Evolutionary conservation across 1,140 invertebrate species (phyloP).

Genomic region (Lethrus apterus): DNA sequence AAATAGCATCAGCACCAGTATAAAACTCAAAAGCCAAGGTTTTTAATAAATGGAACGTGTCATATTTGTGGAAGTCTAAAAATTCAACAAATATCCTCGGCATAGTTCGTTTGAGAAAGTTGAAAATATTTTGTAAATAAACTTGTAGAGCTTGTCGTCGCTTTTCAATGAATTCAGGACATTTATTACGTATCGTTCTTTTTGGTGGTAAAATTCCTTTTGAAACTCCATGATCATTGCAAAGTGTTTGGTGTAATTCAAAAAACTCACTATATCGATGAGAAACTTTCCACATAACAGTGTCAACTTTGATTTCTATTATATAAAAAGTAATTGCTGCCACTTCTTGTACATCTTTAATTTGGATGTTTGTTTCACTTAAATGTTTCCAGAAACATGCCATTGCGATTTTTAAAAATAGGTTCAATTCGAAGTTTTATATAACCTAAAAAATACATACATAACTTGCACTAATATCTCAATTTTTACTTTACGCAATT

Average conservation of each 20-base stretch:
- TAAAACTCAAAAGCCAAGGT: slow-evolving; percentile 66
- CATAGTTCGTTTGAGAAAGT: slow-evolving; percentile 65
- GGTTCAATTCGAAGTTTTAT: neutral
- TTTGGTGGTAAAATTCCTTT: slow-evolving; percentile 86
- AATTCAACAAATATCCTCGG: slow-evolving; percentile 69
- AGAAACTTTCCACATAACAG: slow-evolving; percentile 71
- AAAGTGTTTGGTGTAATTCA: slow-evolving; percentile 76
- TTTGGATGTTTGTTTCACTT: slow-evolving; percentile 50
- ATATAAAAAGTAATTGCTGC: slow-evolving; percentile 59
- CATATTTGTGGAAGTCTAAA: slow-evolving; percentile 73
- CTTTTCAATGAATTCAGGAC: slow-evolving; percentile 76
- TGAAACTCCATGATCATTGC: slow-evolving; percentile 66
- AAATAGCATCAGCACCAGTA: slow-evolving; percentile 58
- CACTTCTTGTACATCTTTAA: slow-evolving; percentile 48
- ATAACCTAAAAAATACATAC: no score
- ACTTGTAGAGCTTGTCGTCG: slow-evolving; percentile 68
- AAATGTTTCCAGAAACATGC: slow-evolving; percentile 54
- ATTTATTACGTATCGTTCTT: slow-evolving; percentile 62
- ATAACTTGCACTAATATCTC: no score
- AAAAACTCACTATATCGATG: slow-evolving; percentile 86
- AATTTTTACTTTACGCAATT: no score
- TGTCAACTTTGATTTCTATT: slow-evolving; percentile 59
- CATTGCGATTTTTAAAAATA: no score
- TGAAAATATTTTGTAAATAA: slow-evolving; percentile 72
- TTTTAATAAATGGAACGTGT: slow-evolving; percentile 74